Conservation (phyloP, 2,888 invertebrate genomes). For the Troglohyphantes excavatus region DNA sequence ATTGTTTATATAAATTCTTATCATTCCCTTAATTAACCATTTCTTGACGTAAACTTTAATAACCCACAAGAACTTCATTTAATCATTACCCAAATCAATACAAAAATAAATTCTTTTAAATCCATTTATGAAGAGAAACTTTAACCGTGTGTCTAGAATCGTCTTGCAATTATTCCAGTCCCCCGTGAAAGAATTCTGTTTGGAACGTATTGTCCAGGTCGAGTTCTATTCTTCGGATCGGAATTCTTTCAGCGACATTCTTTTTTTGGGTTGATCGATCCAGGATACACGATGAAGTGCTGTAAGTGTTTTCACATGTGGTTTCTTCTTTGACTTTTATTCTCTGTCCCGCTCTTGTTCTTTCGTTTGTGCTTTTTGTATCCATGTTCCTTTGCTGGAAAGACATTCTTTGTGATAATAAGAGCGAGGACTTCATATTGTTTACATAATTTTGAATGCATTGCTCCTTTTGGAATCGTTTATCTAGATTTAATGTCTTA, state of each 20-base stretch:
- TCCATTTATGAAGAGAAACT: too few species aligned
- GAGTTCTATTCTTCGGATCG: neutral
- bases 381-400: neutral
- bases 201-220: neutral
- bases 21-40: too few species aligned
- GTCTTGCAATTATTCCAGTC: neutral
- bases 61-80: too few species aligned
- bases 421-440: neutral
- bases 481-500: too few species aligned
- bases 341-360: neutral
- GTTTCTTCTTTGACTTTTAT: neutral
- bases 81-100: too few species aligned
- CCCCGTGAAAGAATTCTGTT: neutral
- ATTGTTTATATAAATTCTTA: too few species aligned
- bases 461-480: too few species aligned
- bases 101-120: too few species aligned
- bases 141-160: neutral
- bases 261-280: neutral
- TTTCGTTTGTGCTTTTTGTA: neutral
- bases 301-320: conserved; percentile 9
- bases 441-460: neutral
- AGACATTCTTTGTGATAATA: neutral
- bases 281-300: neutral
- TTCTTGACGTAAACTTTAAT: too few species aligned
- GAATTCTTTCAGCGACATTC: neutral